A percentile compares a stretch with the other conserved stretches of the same genome.
Conservation (phyloP, 2,888 invertebrate genomes). For the Zele albiditarsus region DNA sequence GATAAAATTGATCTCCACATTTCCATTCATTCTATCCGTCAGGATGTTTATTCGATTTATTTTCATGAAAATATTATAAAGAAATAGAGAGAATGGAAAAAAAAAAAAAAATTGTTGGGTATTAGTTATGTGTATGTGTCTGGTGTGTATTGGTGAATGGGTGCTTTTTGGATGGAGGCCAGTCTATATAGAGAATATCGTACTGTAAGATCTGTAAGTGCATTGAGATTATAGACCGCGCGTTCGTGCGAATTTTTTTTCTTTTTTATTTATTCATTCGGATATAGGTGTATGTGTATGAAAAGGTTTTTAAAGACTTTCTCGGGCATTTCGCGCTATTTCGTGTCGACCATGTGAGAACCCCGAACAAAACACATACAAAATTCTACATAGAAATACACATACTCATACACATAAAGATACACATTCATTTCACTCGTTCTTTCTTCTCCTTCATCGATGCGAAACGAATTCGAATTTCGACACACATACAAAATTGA, state of each 20-base stretch:
- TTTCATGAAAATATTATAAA: conserved; percentile 2
- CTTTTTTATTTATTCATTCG: conserved; percentile 16
- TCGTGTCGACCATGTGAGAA: neutral
- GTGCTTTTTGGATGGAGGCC: neutral
- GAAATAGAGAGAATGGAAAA: neutral
- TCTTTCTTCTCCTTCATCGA: conserved; percentile 40
- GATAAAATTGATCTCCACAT: neutral
- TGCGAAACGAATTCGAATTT: conserved; percentile 43
- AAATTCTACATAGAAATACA: too few relatives aligned
- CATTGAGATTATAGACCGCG: conserved; percentile 58
- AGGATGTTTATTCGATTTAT: neutral
- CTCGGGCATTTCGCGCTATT: conserved; percentile 19
- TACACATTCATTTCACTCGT: neutral
- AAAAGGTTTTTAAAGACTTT: conserved; percentile 52
- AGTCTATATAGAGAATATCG: conserved; percentile 46
- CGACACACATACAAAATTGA: conserved; percentile 34
- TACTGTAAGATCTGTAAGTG: conserved; percentile 56
- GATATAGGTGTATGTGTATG: neutral
- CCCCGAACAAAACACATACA: conserved; percentile 2
- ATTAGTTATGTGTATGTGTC: too few relatives aligned
- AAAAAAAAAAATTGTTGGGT: neutral
- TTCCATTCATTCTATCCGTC: neutral
- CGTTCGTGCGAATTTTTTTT: conserved; percentile 60
- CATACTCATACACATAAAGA: too few relatives aligned
- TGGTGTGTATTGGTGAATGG: too few relatives aligned